Evolutionary conservation across 2,888 invertebrate species (phyloP).

Genomic region (Troides aeacus): DNA sequence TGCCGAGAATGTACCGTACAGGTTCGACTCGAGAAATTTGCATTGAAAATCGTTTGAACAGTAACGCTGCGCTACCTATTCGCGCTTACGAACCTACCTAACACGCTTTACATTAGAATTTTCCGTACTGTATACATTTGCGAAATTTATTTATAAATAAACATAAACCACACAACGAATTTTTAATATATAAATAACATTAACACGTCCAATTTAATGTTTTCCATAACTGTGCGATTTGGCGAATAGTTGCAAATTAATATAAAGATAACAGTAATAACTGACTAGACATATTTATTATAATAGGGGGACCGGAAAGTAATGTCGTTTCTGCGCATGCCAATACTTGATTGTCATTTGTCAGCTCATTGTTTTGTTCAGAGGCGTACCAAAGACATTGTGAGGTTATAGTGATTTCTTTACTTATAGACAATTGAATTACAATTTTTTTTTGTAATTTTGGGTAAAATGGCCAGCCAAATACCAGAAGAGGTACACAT

Average conservation of each 20-base stretch:
- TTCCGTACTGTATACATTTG: constrained; percentile 16
- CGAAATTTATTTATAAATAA: constrained; percentile 24
- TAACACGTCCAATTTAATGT: constrained; percentile 14
- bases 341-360: no score
- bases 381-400: no score
- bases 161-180: constrained; percentile 12
- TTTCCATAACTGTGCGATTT: constrained; percentile 9
- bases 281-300: no score
- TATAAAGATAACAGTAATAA: no score
- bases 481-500: no score
- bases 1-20: constrained; percentile 37
- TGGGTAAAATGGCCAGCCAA: no score
- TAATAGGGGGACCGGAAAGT: no score
- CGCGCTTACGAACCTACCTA: constrained; percentile 27
- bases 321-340: no score
- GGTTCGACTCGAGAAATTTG: constrained; percentile 40
- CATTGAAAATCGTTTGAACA: constrained; percentile 41
- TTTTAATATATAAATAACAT: not conserved
- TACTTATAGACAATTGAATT: no score
- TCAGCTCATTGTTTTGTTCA: no score
- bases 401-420: no score
- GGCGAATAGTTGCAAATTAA: not conserved
- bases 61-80: constrained; percentile 29
- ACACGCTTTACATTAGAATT: constrained; percentile 27
- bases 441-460: no score